Evolutionary conservation across 2,797 vertebrate genomes (phyloP).

Genomic region (Diplodus puntazzo): DNA sequence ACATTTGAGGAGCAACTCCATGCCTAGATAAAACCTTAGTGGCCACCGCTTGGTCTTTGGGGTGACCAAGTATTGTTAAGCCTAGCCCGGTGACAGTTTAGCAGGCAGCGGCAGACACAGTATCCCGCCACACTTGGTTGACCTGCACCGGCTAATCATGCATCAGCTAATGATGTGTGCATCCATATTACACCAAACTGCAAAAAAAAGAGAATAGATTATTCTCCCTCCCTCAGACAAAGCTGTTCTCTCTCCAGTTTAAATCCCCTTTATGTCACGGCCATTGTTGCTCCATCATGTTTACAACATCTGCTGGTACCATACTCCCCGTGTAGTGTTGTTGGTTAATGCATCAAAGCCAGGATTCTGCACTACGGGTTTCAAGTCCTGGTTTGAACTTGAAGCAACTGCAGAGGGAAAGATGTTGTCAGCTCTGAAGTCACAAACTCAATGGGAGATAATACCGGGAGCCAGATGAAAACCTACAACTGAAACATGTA

Average conservation of each 20-base stretch:
- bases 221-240: not conserved
- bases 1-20: no score
- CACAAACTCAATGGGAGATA: constrained; percentile 22
- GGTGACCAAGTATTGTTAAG: no score
- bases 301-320: constrained; percentile 48
- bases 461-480: constrained; percentile 15
- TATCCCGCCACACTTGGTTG: not conserved
- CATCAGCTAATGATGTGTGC: not conserved
- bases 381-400: constrained; percentile 56
- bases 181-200: not conserved
- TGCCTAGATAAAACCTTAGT: no score
- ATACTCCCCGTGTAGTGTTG: constrained; percentile 35
- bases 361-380: constrained; percentile 13
- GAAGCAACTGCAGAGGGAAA: constrained; percentile 23
- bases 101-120: no score
- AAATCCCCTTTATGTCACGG: constrained; percentile 22
- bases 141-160: not conserved
- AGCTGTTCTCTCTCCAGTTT: constrained; percentile 24
- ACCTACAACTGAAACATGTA: constrained; percentile 13
- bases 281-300: constrained; percentile 43
- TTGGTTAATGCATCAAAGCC: constrained; percentile 70
- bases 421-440: constrained; percentile 40
- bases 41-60: no score
- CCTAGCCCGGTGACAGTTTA: no score
- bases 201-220: not conserved